Evolutionary conservation across 2,888 invertebrate genomes (phyloP).

Genomic region (Scrobipalpa costella): DNA sequence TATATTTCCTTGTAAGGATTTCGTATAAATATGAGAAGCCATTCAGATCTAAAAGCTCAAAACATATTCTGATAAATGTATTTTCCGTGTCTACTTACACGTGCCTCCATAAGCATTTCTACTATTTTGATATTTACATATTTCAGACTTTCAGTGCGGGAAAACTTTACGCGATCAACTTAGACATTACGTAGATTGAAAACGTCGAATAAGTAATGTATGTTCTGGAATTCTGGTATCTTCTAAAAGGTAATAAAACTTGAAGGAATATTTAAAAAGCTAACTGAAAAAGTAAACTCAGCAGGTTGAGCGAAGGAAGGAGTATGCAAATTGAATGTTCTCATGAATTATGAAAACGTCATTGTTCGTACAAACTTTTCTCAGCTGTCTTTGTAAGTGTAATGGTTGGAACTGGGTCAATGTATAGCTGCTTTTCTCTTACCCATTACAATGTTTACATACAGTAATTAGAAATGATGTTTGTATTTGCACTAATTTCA

Average conservation of each 20-base stretch:
- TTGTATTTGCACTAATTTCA: background rate
- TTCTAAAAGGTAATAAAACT: background rate
- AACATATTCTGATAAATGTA: background rate
- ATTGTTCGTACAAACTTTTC: constrained; percentile 2
- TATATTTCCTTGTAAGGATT: background rate
- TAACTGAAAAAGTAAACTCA: constrained; percentile 4
- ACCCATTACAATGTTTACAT: background rate
- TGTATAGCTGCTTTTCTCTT: background rate
- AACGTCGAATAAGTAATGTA: background rate
- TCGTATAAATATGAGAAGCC: background rate
- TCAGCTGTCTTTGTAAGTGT: background rate
- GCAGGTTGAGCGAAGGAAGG: constrained; percentile 1
- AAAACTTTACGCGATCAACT: background rate
- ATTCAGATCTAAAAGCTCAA: background rate
- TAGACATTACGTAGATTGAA: constrained; percentile 4
- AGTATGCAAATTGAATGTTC: constrained; percentile 15
- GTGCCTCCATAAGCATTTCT: background rate
- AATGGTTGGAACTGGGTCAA: background rate
- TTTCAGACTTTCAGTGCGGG: background rate
- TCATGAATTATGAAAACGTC: constrained; percentile 14
- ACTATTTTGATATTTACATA: background rate
- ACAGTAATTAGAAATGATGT: background rate
- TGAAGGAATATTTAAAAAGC: background rate
- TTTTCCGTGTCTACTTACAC: constrained; percentile 1
- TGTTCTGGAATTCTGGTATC: background rate